Evolutionary conservation across 2,797 vertebrate genomes (phyloP).

Genomic region (Mus caroli): DNA sequence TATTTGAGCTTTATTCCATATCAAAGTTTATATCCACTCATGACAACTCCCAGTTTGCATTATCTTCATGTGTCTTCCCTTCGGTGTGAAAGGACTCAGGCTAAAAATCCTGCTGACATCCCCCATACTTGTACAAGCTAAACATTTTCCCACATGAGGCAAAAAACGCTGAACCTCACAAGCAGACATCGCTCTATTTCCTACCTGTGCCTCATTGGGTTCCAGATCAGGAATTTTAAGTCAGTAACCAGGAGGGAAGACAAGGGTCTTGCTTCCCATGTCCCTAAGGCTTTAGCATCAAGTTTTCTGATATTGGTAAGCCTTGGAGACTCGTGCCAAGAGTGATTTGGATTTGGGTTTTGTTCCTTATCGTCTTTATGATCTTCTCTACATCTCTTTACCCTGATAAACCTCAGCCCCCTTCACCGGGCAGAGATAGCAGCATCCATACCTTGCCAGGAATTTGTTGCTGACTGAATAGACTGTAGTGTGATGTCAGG

Average conservation of each 20-base stretch:
- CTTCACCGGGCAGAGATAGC: neutral
- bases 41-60: neutral
- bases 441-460: neutral
- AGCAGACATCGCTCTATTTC: constrained; percentile 14
- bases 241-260: neutral
- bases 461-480: neutral
- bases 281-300: neutral
- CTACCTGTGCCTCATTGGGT: neutral
- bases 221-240: neutral
- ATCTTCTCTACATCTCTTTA: neutral
- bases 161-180: neutral
- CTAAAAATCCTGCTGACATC: constrained; percentile 1
- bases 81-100: constrained; percentile 7
- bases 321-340: neutral
- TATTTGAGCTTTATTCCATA: neutral
- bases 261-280: neutral
- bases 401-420: neutral
- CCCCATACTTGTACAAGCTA: neutral
- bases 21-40: neutral
- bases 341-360: neutral
- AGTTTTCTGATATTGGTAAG: neutral
- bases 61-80: neutral
- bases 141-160: neutral
- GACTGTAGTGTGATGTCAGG: neutral
- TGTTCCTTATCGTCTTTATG: neutral